phyloP scores from a whole-genome alignment of 2,888 invertebrate genomes.

The Deladenus siricidicola region DNA sequence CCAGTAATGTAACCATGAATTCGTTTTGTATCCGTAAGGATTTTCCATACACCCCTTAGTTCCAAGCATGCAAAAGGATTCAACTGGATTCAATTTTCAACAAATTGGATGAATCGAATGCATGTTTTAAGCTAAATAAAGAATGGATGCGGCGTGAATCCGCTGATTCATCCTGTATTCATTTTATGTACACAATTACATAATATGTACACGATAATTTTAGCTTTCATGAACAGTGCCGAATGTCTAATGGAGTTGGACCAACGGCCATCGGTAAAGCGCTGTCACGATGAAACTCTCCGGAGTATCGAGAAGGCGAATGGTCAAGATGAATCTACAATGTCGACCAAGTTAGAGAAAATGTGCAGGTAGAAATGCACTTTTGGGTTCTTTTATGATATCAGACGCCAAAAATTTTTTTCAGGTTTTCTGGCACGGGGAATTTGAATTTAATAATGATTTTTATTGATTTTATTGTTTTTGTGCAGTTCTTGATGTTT shows the following conservation, averaged over 20 bases:
- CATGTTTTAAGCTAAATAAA: not conserved
- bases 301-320: constrained; percentile 48
- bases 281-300: constrained; percentile 50
- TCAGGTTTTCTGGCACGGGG: no score
- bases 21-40: no score
- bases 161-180: not conserved
- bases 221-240: constrained; percentile 51
- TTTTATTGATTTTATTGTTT: no score
- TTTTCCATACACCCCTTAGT: no score
- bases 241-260: constrained; percentile 53
- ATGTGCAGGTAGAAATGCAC: constrained; percentile 53
- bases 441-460: no score
- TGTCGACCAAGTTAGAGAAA: constrained; percentile 43
- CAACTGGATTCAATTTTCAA: not conserved
- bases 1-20: no score
- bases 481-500: no score
- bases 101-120: not conserved
- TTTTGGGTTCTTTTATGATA: no score
- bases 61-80: not conserved
- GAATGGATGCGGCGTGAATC: not conserved
- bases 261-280: constrained; percentile 43
- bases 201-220: constrained; percentile 19
- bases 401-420: no score
- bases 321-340: constrained; percentile 31
- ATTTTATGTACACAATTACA: not conserved